phyloP scores from a whole-genome alignment of 2,113 vertebrate species.

The Brachypteracias leptosomus region DNA sequence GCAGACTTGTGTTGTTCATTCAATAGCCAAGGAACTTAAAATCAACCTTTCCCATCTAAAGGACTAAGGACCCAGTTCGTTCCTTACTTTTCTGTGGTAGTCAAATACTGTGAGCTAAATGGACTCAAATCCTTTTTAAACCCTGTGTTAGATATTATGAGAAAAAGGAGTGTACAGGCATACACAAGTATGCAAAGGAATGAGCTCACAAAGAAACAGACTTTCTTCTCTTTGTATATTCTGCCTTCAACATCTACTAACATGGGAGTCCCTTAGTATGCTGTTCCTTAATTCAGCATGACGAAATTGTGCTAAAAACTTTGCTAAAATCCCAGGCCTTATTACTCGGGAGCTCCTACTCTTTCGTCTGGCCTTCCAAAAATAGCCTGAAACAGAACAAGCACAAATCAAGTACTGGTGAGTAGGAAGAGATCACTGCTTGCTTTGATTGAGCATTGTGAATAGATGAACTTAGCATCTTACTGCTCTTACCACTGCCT shows the following conservation, averaged over 20 bases:
- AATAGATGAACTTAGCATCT: neutral
- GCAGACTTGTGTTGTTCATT: neutral
- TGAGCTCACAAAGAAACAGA: neutral
- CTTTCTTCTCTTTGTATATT: neutral
- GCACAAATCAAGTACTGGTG: neutral
- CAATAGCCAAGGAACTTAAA: neutral
- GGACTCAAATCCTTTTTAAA: neutral
- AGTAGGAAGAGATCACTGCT: neutral
- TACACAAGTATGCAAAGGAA: neutral
- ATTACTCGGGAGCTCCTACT: neutral
- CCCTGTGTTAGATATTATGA: neutral
- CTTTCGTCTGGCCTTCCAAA: neutral
- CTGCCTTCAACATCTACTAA: neutral
- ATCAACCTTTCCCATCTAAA: neutral
- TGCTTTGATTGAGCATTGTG: neutral
- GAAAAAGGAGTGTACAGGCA: neutral
- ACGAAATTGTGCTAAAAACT: neutral
- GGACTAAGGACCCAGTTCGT: neutral
- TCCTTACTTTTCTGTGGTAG: neutral
- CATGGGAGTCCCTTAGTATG: neutral
- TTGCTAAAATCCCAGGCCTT: neutral
- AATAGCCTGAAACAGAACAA: neutral
- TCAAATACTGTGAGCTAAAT: neutral
- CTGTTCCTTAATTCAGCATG: neutral
- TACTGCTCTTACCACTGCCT: constrained; percentile 86